Evolutionary conservation across 2,113 vertebrate genomes (phyloP).

Genomic region (Atrichornis clamosus): DNA sequence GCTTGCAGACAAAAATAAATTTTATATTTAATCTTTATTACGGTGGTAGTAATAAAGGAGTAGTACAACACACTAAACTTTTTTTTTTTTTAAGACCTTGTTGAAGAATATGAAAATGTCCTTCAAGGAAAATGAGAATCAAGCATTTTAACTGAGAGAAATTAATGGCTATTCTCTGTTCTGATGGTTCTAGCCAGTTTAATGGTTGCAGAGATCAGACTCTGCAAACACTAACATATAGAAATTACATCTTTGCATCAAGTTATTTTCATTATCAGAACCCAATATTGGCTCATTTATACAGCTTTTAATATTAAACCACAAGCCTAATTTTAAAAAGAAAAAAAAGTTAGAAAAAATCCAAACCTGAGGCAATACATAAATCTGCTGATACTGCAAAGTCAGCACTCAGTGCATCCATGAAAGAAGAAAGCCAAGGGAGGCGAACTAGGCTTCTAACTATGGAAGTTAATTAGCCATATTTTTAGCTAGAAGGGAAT

Average conservation of each 20-base stretch:
- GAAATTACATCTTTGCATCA: not conserved
- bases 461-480: slow-evolving; percentile 4
- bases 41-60: not conserved
- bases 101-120: not conserved
- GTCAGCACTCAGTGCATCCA: not conserved
- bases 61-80: not conserved
- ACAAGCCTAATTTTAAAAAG: not conserved
- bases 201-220: not conserved
- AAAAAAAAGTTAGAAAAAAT: not conserved
- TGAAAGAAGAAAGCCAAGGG: not conserved
- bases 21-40: not conserved
- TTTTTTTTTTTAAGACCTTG: not conserved
- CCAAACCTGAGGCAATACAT: not conserved
- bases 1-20: not conserved
- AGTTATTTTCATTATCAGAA: not conserved
- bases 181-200: not conserved
- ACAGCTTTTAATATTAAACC: not conserved
- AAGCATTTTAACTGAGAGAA: not conserved
- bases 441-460: not conserved
- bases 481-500: slow-evolving; percentile 7
- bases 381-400: slow-evolving; percentile 36
- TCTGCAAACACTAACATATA: not conserved
- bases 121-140: not conserved
- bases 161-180: not conserved
- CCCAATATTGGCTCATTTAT: not conserved